Conservation (phyloP, 1,140 invertebrate genomes). For the Gryon sp. region DNA sequence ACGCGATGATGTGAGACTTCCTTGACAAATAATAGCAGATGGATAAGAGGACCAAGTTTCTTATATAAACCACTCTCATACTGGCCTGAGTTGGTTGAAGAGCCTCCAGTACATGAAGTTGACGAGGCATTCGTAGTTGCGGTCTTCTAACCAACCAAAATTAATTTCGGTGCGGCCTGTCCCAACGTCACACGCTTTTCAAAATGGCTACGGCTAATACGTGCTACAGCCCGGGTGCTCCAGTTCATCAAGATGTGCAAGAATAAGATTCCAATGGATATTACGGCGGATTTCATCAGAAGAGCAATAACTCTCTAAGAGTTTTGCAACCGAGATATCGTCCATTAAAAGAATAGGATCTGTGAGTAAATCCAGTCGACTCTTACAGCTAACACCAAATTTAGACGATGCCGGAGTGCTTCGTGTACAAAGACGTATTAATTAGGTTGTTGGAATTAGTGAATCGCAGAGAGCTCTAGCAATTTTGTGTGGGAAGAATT, state of each 20-base stretch:
- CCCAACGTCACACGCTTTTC: background rate
- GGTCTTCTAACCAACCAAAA: no score
- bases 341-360: background rate
- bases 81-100: background rate
- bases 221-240: background rate
- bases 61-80: background rate
- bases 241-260: slow-evolving; percentile 1
- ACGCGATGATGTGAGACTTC: background rate
- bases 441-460: background rate
- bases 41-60: slow-evolving; percentile 1
- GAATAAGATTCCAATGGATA: background rate
- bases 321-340: background rate
- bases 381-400: background rate
- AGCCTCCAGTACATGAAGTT: background rate
- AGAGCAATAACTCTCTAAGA: background rate
- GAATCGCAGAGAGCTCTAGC: background rate
- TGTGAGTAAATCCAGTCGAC: background rate
- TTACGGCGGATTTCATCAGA: background rate
- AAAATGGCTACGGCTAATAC: background rate
- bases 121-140: no score
- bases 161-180: background rate
- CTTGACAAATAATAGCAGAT: no score
- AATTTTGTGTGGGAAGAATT: slow-evolving; percentile 2
- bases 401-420: background rate
- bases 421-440: background rate